Evolutionary conservation across 2,797 vertebrate species (phyloP), one percentile per base, ranked within the genome.

Genomic region (Darevskia mixta): DNA sequence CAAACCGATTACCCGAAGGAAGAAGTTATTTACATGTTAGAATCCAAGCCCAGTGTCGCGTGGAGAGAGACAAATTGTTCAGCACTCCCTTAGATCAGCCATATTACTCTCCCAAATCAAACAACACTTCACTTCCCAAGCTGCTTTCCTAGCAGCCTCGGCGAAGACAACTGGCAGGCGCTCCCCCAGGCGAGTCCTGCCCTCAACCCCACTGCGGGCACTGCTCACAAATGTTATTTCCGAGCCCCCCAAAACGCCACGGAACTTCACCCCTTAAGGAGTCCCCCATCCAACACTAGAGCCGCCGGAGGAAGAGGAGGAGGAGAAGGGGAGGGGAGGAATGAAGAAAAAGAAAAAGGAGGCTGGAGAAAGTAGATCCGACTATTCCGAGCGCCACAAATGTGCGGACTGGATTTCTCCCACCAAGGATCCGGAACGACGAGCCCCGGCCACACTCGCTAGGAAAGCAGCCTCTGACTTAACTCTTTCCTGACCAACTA

Each of bases 351-450:
- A 29, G 58, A 8, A 4, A 17, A 75, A 32, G 38, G 78, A 5
- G 17, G 23, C 67, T 61, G 11, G 83, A 86, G 91, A 96, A 95
- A 95, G 95, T 90, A 95, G 95, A 96, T 94, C 95, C 89, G 84
- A 92, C 89, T 66, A 61, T 8, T 61, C 41, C 78, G 89, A 94
- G 75, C 89, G 80, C 87, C 93, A 73, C 58, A 20, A 93, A 95
- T 86, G 91, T 88, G 75, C 90, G 95, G 95, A 82, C 77, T 94
- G 96, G 96, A 96, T 91, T 91, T 32, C 20, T 4, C 41, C 64
- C 35, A 38, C n/a, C n/a, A 45, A 6, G 90, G 88, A 93, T 86
- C 32, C 90, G 93, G 94, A 89, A 32, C 90, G 71, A 76, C 72
- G 17, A 89, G 87, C 81, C 79, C 45, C 78, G 45, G 23, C 83